These are phyloP conservation scores for Sipunculus nudus DNA, from an alignment of 2,888 invertebrate species.

Conservation along the genomic window DNA sequence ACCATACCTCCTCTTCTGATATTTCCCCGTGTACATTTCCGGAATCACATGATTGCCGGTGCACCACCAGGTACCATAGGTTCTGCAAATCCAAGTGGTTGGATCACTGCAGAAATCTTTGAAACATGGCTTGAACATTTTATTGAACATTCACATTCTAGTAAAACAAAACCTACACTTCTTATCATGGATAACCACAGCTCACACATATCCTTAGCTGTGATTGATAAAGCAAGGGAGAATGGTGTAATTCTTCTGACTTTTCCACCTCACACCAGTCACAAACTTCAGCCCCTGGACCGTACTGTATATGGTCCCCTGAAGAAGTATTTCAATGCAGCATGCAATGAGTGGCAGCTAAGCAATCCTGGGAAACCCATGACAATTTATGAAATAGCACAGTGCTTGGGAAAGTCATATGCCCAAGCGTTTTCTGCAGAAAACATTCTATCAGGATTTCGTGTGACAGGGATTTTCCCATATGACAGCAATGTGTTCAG, in stretches of 20 bases:
- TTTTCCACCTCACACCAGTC: conserved; percentile 64
- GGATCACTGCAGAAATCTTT: conserved; percentile 53
- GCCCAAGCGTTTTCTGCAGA: conserved; percentile 59
- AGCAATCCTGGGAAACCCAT: conserved; percentile 62
- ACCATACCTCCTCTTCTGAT: conserved; percentile 1
- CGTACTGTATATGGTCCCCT: conserved; percentile 63
- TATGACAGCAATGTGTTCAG: conserved; percentile 55
- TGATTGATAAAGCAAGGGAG: conserved; percentile 53
- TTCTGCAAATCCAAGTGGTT: too few species aligned
- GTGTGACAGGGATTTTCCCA: conserved; percentile 56
- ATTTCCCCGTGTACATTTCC: conserved; percentile 5
- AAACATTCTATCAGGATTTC: conserved; percentile 60
- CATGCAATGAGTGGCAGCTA: conserved; percentile 49
- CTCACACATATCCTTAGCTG: conserved; percentile 44
- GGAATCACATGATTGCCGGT: too few species aligned
- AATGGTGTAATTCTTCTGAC: conserved; percentile 63
- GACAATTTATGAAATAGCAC: conserved; percentile 64
- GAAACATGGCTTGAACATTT: conserved; percentile 51
- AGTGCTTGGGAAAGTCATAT: conserved; percentile 55
- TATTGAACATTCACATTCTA: conserved; percentile 45
- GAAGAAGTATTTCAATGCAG: conserved; percentile 54
- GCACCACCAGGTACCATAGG: too few species aligned
- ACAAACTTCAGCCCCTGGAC: conserved; percentile 67
- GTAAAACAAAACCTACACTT: conserved; percentile 45
- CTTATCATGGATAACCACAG: conserved; percentile 54